Percentiles rank a stretch among this genome's conserved stretches.
Conservation (phyloP, 2,113 vertebrate genomes). For the Camarhynchus parvulus region DNA sequence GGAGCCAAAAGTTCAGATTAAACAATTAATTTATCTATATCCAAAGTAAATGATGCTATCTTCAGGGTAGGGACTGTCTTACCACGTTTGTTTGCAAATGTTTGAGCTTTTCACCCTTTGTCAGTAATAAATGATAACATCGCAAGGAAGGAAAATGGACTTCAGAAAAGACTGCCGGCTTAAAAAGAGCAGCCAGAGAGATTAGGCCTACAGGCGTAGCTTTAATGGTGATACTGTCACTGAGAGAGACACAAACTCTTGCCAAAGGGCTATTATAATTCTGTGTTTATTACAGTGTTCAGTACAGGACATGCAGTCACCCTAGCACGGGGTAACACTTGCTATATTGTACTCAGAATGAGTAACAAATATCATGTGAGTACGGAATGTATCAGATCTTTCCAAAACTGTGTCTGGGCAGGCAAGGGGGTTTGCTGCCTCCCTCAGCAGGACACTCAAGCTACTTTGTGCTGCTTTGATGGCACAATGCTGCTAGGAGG, state of each 20-base stretch:
- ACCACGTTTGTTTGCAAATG: neutral
- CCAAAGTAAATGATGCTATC: neutral
- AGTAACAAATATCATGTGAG: neutral
- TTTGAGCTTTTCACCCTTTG: neutral
- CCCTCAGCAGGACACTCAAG: neutral
- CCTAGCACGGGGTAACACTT: neutral
- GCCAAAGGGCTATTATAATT: neutral
- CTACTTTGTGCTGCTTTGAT: neutral
- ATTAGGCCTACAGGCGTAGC: neutral
- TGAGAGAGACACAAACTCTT: neutral
- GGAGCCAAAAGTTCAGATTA: neutral
- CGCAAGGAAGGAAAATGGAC: neutral
- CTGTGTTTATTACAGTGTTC: neutral
- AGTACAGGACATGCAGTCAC: conserved; percentile 1
- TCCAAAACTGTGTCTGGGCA: neutral
- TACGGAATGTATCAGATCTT: neutral
- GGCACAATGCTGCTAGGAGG: neutral
- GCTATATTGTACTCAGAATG: conserved; percentile 11
- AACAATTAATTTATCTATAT: neutral
- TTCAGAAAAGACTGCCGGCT: neutral
- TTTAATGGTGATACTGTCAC: neutral
- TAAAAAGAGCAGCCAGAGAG: neutral
- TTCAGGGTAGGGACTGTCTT: neutral
- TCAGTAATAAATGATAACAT: neutral
- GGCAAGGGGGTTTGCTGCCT: neutral